phyloP scores from a whole-genome alignment of 2,888 invertebrate genomes.

The Atethmia centrago region DNA sequence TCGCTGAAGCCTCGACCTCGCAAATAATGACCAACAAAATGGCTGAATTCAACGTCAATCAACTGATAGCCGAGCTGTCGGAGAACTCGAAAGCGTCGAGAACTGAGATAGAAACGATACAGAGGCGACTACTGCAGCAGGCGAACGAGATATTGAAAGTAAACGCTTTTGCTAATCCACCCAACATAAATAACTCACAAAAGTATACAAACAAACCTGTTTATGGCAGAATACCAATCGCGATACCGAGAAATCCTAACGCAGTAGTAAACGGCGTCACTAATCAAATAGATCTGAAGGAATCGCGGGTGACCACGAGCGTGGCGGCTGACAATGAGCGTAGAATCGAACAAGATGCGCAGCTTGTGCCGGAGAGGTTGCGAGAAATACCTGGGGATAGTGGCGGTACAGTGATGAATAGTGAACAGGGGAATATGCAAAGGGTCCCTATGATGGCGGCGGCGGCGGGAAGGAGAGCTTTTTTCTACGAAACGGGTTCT shows the following conservation, averaged over 20 bases:
- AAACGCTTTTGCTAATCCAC: constrained; percentile 84
- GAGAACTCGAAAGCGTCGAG: constrained; percentile 86
- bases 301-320: constrained; percentile 69
- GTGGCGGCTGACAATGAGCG: constrained; percentile 66
- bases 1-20: constrained; percentile 67
- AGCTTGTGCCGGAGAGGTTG: constrained; percentile 88
- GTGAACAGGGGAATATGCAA: constrained; percentile 85
- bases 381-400: constrained; percentile 79
- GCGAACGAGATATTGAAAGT: constrained; percentile 89
- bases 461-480: constrained; percentile 86
- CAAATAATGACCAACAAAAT: constrained; percentile 73
- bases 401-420: constrained; percentile 83
- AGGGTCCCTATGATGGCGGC: constrained; percentile 84
- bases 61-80: constrained; percentile 86
- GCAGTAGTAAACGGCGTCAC: constrained; percentile 66
- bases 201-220: constrained; percentile 80
- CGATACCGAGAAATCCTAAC: constrained; percentile 76
- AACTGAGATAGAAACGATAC: constrained; percentile 87
- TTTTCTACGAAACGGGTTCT: constrained; percentile 92
- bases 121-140: constrained; percentile 84
- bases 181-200: constrained; percentile 81
- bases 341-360: constrained; percentile 79
- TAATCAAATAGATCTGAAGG: constrained; percentile 72
- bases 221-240: constrained; percentile 81
- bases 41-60: constrained; percentile 84